Conservation (phyloP, 1,140 invertebrate species). For the Drosophila ficusphila region DNA sequence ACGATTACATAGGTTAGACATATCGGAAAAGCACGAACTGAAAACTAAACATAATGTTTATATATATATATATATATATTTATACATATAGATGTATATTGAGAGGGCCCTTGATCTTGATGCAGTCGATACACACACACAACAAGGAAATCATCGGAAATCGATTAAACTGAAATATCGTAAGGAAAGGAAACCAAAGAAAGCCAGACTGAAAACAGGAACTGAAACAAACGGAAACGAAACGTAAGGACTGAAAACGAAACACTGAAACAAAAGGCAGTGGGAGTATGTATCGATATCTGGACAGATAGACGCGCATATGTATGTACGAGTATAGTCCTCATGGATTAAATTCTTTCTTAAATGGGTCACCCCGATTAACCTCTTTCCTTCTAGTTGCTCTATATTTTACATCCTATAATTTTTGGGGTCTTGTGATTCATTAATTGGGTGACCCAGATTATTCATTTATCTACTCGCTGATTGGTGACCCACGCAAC, state of each 20-base stretch:
- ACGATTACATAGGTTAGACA: conserved; percentile 19
- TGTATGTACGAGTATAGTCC: conserved; percentile 23
- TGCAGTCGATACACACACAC: conserved; percentile 52
- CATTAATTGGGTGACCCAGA: not conserved
- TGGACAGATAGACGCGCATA: conserved; percentile 24
- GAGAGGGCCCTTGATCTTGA: conserved; percentile 62
- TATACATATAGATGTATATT: conserved; percentile 35
- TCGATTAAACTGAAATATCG: conserved; percentile 1
- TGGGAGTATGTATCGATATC: conserved; percentile 46
- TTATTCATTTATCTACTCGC: not conserved
- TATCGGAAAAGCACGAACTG: conserved; percentile 39
- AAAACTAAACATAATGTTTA: conserved; percentile 36
- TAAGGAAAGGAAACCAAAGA: conserved; percentile 4
- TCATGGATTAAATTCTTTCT: not conserved
- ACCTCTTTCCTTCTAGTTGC: not conserved
- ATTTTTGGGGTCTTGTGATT: not conserved
- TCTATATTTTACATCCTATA: not conserved
- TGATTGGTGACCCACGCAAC: not conserved
- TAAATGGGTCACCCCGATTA: not conserved
- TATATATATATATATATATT: conserved; percentile 9
- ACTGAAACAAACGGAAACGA: conserved; percentile 4
- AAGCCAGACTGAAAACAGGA: conserved; percentile 4
- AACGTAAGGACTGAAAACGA: conserved; percentile 24
- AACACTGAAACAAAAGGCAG: conserved; percentile 39
- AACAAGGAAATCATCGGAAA: conserved; percentile 36